Base-by-base conservation (phyloP, 2,113 vertebrate genomes). In the Caloenas nicobarica region DNA sequence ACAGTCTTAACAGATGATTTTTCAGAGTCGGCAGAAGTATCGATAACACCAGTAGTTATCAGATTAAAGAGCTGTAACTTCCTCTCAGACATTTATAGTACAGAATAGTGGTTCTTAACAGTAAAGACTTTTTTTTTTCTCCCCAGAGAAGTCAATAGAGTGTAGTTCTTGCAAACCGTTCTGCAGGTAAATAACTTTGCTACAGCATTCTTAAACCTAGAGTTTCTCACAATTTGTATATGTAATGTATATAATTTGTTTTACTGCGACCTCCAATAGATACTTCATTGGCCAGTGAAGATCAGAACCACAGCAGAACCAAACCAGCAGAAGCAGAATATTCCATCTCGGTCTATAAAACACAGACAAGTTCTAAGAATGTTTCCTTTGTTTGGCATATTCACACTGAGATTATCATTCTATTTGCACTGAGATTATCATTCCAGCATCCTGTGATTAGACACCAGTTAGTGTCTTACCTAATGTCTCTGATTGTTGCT, bases 401-500 rank as follows among this genome's bases (percentile, higher is more conserved):
- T 17, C 68, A 13, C 3, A 4, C 9, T 5, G 16, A 65, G 31
- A 86, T 8, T 66, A 28, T 33, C 8, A 78, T 46, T 64, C 18
- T 46, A 46, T 68, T 17, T 71, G 14, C 3, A 4, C 9, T 5
- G 16, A 65, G 31, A 86, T 8, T 66, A 28, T 33, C 9, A 78
- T 46, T 64, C 16, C 33, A 81, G 12, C 17, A 93, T 31, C 40
- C 29, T 61, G n/a, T 50, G 56, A 90, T 81, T n/a, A 87, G 31
- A 77, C 8, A 80, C 22, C 34, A 86, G 11, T 29, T 50, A 65
- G 3, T 17, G 8, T 66, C 96, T 98, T 97, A 99, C 99, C 99
- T 98, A 94, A 99, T 99, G 71, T 99, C 98, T 98, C 98, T 99
- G 97, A 99, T 99, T 38, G 99, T 99, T 95, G 99, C 99, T 97